These are phyloP conservation scores for Coreoperca whiteheadi DNA, from an alignment of 2,113 vertebrate species.

Conservation along the genomic window DNA sequence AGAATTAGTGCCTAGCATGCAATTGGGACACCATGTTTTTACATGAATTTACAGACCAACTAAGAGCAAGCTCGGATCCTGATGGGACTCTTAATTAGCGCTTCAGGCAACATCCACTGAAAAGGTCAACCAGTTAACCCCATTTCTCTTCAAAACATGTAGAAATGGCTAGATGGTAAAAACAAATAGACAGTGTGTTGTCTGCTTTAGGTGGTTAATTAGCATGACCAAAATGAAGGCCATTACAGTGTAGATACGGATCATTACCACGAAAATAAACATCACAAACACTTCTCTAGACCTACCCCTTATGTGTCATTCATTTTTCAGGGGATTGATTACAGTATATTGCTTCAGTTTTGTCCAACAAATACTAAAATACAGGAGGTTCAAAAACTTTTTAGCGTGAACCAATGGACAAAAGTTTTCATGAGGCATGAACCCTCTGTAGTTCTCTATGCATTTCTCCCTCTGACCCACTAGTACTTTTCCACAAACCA, in stretches of 20 bases:
- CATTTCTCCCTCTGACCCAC: background rate
- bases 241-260: background rate
- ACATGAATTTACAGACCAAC: background rate
- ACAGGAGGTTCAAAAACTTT: background rate
- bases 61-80: background rate
- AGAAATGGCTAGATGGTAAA: background rate
- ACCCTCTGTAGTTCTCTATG: background rate
- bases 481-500: background rate
- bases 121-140: background rate
- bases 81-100: slow-evolving; percentile 9
- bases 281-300: background rate
- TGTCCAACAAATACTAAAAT: background rate
- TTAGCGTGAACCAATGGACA: background rate
- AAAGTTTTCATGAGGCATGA: background rate
- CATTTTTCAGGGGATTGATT: background rate
- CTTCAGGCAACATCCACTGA: slow-evolving; percentile 15
- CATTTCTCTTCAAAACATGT: background rate
- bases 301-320: background rate
- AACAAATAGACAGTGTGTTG: background rate
- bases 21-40: background rate
- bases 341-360: background rate
- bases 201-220: background rate
- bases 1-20: background rate
- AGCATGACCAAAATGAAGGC: background rate
- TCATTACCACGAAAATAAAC: background rate